Conservation (phyloP, 2,888 invertebrate genomes). For the Cinara cedri region DNA sequence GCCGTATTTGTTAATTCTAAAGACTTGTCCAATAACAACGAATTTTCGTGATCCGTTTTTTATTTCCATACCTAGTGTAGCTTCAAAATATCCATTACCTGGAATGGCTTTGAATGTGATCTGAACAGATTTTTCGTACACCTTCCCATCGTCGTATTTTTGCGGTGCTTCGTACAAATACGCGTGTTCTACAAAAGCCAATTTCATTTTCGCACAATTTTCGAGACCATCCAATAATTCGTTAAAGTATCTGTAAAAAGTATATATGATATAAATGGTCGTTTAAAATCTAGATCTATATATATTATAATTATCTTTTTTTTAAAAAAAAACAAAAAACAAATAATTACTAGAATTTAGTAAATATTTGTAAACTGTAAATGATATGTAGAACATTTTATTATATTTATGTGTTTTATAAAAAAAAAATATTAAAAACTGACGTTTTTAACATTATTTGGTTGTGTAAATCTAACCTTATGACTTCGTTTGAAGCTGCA, state of each 20-base stretch:
- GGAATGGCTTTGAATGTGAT: slow-evolving; percentile 49
- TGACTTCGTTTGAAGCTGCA: slow-evolving; percentile 44
- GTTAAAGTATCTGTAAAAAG: slow-evolving; percentile 57
- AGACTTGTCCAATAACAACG: slow-evolving; percentile 56
- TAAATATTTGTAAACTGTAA: too few relatives aligned
- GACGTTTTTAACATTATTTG: neutral
- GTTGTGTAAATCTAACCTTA: slow-evolving; percentile 19
- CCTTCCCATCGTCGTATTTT: slow-evolving; percentile 54
- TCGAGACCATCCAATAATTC: slow-evolving; percentile 48
- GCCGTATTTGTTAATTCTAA: slow-evolving; percentile 59
- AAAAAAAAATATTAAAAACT: too few relatives aligned
- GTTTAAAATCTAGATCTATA: too few relatives aligned
- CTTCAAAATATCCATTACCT: slow-evolving; percentile 53
- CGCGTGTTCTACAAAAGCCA: slow-evolving; percentile 56
- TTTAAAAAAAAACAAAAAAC: too few relatives aligned
- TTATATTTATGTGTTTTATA: too few relatives aligned
- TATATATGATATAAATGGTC: too few relatives aligned
- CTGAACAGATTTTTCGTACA: slow-evolving; percentile 57
- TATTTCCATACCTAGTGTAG: slow-evolving; percentile 44
- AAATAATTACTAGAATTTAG: too few relatives aligned
- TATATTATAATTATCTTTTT: too few relatives aligned
- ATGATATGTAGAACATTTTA: too few relatives aligned
- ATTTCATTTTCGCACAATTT: slow-evolving; percentile 57
- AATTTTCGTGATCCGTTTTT: slow-evolving; percentile 34
- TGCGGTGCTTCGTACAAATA: slow-evolving; percentile 48